Base-by-base conservation (phyloP, 2,888 invertebrate genomes). In the Eudemis profundana region DNA sequence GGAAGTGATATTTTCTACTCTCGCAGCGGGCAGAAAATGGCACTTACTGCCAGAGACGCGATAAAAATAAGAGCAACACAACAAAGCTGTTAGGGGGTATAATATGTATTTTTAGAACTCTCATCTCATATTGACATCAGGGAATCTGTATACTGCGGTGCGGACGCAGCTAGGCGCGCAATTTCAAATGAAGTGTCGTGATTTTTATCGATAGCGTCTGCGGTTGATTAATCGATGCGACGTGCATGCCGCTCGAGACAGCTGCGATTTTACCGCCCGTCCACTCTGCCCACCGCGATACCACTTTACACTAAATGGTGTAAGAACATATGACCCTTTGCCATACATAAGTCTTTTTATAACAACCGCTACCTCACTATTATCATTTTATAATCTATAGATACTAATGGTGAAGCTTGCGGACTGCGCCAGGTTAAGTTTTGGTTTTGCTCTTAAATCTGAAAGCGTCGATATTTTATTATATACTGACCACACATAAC, bases 161-260 rank as follows among this genome's bases (percentile, higher is more conserved):
- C 64, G 14, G 15, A 60, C 60, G 54, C 67, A 47, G 59, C 49
- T 54, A 68, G 76, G 77, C 78, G 69, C 67, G 59, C 61, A 68
- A 68, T 72, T 71, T 75, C 76, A 82, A 84, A 84, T 83, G 79
- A 81, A 81, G 78, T 81, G 83, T 82, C 83, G 80, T 79, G 85
- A 86, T 86, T 84, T 83, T 84, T 83, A 82, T 78, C 80, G 84
- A 86, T 85, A 83, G 75, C 73, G 78, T 84, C 79, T 69, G 72
- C 71, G 73, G 68, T 71, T 84, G 86, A 86, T 87, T 84, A 83
- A 86, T 85, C 78, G 82, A 71, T 74, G 74, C 70, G 71, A 72
- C 69, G 74, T 67, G 59, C 64, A 51, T 62, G 50, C 49, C 57
- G 23, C 54, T 57, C 50, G 38, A 46, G 51, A 49, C 54, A 8